Evolutionary conservation across 2,888 invertebrate species (phyloP), one percentile per base, ranked within the genome.

Genomic region (Cerastis rubricosa): DNA sequence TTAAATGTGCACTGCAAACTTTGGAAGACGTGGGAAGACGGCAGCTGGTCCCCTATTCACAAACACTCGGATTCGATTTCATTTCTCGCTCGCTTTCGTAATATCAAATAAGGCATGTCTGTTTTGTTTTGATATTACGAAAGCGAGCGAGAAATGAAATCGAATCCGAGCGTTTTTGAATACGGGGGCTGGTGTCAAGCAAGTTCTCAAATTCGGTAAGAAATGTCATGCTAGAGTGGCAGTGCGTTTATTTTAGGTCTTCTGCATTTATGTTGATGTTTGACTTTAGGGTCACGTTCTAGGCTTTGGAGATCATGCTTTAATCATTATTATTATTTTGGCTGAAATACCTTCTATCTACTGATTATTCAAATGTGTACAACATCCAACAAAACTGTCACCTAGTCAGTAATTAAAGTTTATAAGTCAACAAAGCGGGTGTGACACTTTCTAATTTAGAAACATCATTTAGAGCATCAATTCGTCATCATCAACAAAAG

Each of bases 1-100:
- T 79, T 67, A 71, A 87, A 79, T 76, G 75, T 85, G 70, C 69
- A 71, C 73, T 40, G 67, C n/a, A 47, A 83, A 85, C 66, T 85
- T 88, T 67, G 66, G 17, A 64, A 61, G 25, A 68, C 57, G 12
- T 80, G 78, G 70, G 78, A 80, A 77, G 57, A 67, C 43, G 51
- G 49, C 88, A 81, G 83, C 83, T 88, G n/a, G n/a, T n/a, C n/a
- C n/a, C n/a, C n/a, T n/a, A n/a, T n/a, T n/a, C n/a, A n/a, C n/a
- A n/a, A n/a, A n/a, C n/a, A n/a, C n/a, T n/a, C n/a, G n/a, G n/a
- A n/a, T n/a, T n/a, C n/a, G n/a, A n/a, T n/a, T n/a, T n/a, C n/a
- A n/a, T n/a, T n/a, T n/a, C n/a, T n/a, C n/a, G n/a, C n/a, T n/a
- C n/a, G n/a, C n/a, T n/a, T n/a, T n/a, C n/a, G n/a, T n/a, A n/a